Percentiles rank a stretch among this genome's conserved stretches.
phyloP scores from a whole-genome alignment of 1,140 invertebrate genomes.

The Ptiloglossa arizonensis region DNA sequence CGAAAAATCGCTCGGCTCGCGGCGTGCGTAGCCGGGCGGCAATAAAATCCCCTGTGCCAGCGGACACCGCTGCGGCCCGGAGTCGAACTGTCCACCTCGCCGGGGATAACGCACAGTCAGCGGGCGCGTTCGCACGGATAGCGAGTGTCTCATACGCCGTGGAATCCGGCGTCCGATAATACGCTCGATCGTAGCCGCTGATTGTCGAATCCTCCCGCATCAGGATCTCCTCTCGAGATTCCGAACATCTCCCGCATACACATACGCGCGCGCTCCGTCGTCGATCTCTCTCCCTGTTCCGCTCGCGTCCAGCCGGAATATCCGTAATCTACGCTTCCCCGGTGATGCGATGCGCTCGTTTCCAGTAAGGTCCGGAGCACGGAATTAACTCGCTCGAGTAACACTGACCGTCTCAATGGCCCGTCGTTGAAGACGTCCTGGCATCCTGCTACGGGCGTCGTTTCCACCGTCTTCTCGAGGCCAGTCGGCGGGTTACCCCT shows the following conservation, averaged over 20 bases:
- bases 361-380: background rate
- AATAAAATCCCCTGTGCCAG: conserved; percentile 18
- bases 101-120: conserved; percentile 15
- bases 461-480: conserved; percentile 26
- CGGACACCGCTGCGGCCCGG: background rate
- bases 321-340: conserved; percentile 4
- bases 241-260: conserved; percentile 58
- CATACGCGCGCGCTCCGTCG: conserved; percentile 24
- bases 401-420: conserved; percentile 36
- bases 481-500: background rate
- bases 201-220: conserved; percentile 51
- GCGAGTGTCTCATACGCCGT: conserved; percentile 25
- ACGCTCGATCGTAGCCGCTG: conserved; percentile 37
- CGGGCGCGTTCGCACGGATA: conserved; percentile 11
- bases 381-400: conserved; percentile 34
- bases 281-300: conserved; percentile 8
- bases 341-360: background rate
- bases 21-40: background rate
- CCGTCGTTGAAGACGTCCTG: conserved; percentile 26
- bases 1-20: conserved; percentile 7
- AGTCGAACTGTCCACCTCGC: conserved; percentile 8
- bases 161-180: conserved; percentile 35
- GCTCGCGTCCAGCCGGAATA: conserved; percentile 32
- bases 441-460: conserved; percentile 56
- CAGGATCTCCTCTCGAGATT: conserved; percentile 51